phyloP scores from a whole-genome alignment of 2,888 invertebrate species.

The Scaptodrosophila latifasciaeformis region DNA sequence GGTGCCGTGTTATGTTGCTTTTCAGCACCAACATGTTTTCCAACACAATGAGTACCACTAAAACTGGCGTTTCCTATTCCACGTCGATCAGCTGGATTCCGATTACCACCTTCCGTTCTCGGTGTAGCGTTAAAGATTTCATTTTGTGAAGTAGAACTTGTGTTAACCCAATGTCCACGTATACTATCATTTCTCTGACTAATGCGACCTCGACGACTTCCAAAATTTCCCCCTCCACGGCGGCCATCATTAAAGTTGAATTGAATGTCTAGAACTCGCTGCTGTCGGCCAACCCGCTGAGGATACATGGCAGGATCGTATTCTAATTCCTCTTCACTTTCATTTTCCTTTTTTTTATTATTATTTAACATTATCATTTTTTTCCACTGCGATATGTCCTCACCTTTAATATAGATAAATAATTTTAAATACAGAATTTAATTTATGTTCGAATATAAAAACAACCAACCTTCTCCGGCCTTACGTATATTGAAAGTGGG shows the following conservation, averaged over 20 bases:
- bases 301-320: constrained; percentile 88
- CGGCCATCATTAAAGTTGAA: constrained; percentile 90
- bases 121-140: constrained; percentile 19
- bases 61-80: constrained; percentile 42
- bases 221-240: constrained; percentile 81
- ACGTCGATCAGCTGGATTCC: constrained; percentile 50
- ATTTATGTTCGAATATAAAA: constrained; percentile 10
- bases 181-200: constrained; percentile 48
- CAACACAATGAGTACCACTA: constrained; percentile 42
- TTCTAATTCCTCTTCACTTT: constrained; percentile 83
- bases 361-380: constrained; percentile 87
- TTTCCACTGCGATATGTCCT: constrained; percentile 94
- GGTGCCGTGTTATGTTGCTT: constrained; percentile 78
- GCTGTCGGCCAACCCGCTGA: constrained; percentile 91
- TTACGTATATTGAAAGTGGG: constrained; percentile 94
- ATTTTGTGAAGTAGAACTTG: constrained; percentile 7
- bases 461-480: constrained; percentile 92
- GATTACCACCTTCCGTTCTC: constrained; percentile 29
- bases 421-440: background rate
- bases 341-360: constrained; percentile 77
- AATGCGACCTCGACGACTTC: constrained; percentile 75
- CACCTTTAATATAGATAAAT: constrained; percentile 75
- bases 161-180: constrained; percentile 35
- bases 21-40: constrained; percentile 64
- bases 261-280: constrained; percentile 90